Conservation (phyloP, 2,888 invertebrate genomes). For the Atherix ibis region DNA sequence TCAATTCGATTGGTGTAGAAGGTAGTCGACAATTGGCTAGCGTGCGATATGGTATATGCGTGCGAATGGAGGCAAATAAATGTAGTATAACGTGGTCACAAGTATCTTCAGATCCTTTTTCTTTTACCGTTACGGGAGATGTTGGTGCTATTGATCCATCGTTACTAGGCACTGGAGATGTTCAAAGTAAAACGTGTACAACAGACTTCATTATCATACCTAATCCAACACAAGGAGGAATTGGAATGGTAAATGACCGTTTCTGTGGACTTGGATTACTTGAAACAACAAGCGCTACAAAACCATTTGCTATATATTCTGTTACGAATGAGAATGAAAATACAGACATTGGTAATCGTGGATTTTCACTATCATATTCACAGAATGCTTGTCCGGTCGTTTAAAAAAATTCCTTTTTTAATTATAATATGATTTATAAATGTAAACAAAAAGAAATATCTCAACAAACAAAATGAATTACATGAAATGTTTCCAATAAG, state of each 20-base stretch:
- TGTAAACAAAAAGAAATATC: too few relatives aligned
- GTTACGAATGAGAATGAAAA: constrained; percentile 48
- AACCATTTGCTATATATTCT: constrained; percentile 58
- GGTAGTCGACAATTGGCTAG: constrained; percentile 59
- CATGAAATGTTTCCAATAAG: too few relatives aligned
- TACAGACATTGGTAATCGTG: constrained; percentile 54
- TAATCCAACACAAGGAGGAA: constrained; percentile 39
- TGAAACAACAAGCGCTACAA: constrained; percentile 39
- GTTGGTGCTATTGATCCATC: constrained; percentile 46
- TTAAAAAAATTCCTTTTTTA: too few relatives aligned
- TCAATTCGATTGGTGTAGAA: constrained; percentile 35
- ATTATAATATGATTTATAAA: too few relatives aligned
- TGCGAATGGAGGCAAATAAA: constrained; percentile 53
- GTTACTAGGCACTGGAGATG: constrained; percentile 41
- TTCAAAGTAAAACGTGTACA: constrained; percentile 44
- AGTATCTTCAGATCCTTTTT: constrained; percentile 36
- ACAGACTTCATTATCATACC: constrained; percentile 64
- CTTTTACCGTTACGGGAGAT: constrained; percentile 57
- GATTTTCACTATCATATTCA: constrained; percentile 53
- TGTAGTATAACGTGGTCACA: constrained; percentile 56
- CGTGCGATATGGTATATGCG: constrained; percentile 61
- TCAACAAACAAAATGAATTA: too few relatives aligned
- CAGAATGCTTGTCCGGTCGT: constrained; percentile 44
- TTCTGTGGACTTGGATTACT: constrained; percentile 62
- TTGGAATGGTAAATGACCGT: constrained; percentile 40